Percentiles rank a stretch among this genome's conserved stretches.
phyloP scores from a whole-genome alignment of 35 echinoderm and acorn worm species.

The Eucidaris tribuloides region DNA sequence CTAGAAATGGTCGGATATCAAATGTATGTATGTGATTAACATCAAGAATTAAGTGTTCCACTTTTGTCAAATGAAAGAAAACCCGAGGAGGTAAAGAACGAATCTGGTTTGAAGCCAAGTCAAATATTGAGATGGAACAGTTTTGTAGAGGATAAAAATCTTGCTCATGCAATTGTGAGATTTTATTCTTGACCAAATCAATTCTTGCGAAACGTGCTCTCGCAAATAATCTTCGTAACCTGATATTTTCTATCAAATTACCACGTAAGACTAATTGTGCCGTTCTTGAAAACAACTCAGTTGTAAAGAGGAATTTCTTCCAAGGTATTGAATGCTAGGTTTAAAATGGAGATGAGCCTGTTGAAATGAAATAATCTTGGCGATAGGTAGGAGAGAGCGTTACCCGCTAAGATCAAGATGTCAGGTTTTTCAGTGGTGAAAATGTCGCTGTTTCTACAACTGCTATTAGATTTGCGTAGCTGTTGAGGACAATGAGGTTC shows the following conservation, averaged over 20 bases:
- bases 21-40: not conserved
- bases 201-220: not conserved
- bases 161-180: not conserved
- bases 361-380: not conserved
- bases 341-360: not conserved
- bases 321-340: not conserved
- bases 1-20: constrained; percentile 3
- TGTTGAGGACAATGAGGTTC: not conserved
- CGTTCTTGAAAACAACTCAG: not conserved
- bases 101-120: not conserved
- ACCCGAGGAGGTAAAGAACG: not conserved
- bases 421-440: not conserved
- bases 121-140: not conserved
- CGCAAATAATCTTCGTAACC: not conserved
- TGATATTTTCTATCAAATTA: not conserved
- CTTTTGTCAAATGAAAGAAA: not conserved
- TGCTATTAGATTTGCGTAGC: not conserved
- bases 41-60: not conserved
- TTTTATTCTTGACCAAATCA: not conserved
- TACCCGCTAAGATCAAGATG: not conserved
- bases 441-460: not conserved
- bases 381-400: not conserved
- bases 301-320: not conserved
- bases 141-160: constrained; percentile 9
- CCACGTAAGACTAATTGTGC: not conserved